Evolutionary conservation across 37 sponge, comb jelly and placozoan genomes (phyloP).

Genomic region (Oopsacas minuta): DNA sequence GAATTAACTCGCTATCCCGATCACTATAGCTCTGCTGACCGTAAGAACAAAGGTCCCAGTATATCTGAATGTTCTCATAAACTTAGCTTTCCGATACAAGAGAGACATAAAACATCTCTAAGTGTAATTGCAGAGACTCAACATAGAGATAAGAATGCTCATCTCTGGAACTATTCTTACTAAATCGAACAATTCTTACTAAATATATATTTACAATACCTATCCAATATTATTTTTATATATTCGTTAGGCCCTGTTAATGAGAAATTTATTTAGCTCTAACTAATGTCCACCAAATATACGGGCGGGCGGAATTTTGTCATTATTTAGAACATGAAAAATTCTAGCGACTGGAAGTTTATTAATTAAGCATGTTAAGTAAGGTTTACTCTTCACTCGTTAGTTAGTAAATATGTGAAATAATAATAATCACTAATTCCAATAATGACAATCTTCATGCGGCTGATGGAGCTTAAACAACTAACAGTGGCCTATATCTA

Average conservation of each 20-base stretch:
- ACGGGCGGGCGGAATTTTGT: too few relatives aligned
- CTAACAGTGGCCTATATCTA: too few relatives aligned
- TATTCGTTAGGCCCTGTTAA: not conserved
- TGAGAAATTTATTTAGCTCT: too few relatives aligned
- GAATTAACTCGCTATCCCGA: conserved; percentile 10
- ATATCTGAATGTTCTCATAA: not conserved
- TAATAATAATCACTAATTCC: not conserved
- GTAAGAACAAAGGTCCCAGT: not conserved
- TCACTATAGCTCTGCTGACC: not conserved
- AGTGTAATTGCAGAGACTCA: not conserved
- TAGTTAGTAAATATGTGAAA: not conserved
- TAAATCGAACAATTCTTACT: too few relatives aligned
- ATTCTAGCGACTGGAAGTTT: too few relatives aligned
- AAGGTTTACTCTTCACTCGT: not conserved
- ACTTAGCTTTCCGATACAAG: not conserved
- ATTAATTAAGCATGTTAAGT: too few relatives aligned
- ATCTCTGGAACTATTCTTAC: conserved; percentile 7
- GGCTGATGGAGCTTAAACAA: too few relatives aligned
- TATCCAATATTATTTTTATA: not conserved
- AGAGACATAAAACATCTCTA: not conserved
- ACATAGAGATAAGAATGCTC: not conserved
- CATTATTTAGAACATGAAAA: too few relatives aligned
- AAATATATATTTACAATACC: too few relatives aligned
- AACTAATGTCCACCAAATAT: too few relatives aligned
- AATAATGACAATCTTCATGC: too few relatives aligned